Evolutionary conservation across 2,888 invertebrate species (phyloP), one percentile per base, ranked within the genome.

Genomic region (Ochropacha duplaris): DNA sequence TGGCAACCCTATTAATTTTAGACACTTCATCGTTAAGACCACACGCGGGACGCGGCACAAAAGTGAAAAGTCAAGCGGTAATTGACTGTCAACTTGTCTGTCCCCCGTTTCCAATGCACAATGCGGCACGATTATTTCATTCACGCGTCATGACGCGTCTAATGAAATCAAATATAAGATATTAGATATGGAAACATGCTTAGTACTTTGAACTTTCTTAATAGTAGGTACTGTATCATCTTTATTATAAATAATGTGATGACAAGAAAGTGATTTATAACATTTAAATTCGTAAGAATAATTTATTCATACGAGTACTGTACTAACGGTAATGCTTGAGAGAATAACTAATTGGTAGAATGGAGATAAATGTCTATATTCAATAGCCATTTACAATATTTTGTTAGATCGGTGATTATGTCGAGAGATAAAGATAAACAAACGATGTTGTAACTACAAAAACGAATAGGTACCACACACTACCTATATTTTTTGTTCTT

Each of bases 51-150:
- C n/a, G 19, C 44, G 44, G 39, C 60, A 67, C 57, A 50, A 60
- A 69, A 78, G 81, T 75, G 81, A 83, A 79, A 79, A 81, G 86
- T 86, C 83, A 86, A 84, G 72, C 70, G 56, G 67, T 84, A 84
- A 86, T 84, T 85, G 76, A 68, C 62, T 71, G 66, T 62, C 62
- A 64, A 59, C 59, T 64, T 54, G 55, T 12, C 54, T 54, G 55
- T 12, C 55, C 57, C 57, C 58, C 24, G 57, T 64, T 44, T 59
- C 66, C 69, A 70, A 57, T 65, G 55, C 50, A 57, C 50, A n/a
- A 58, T 26, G 55, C 65, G 71, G 57, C 59, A 69, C 64, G 65
- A 39, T 39, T 51, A 39, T 52, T 50, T 49, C 54, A 50, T 34
- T 51, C 55, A 55, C 51, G 24, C 51, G 24, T 22, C 36, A n/a